Base-by-base conservation (phyloP, 2,797 vertebrate species). In the Botia kubotai region DNA sequence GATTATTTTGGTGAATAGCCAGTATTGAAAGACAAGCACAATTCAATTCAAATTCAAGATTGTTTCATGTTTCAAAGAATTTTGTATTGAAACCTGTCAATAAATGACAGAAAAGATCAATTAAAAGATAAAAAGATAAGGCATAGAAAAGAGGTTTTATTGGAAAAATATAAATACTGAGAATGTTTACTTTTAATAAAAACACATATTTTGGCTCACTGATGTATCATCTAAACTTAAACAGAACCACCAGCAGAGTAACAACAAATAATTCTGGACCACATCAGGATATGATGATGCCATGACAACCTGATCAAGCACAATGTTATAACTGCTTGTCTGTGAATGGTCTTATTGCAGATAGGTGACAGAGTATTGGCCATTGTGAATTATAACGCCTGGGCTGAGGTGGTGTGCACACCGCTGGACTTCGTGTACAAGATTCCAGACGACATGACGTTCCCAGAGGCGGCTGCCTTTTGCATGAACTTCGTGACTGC, bases 341-440 rank as follows among this genome's bases (percentile, higher is more conserved):
- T 66, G n/a, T 66, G 3, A 52, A 21, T 58, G 19, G 21, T 79
- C 52, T 87, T 76, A 52, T 87, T 87, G 73, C 84, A 99, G 98
- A 99, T 99, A 53, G 98, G 97, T 5, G 98, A 99, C 92, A 93
- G 95, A 88, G 96, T 99, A 55, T 98, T 98, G 96, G 97, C 97
- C 52, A 98, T 99, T 90, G 95, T 97, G 39, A 97, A 99, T 89
- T 99, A 99, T 91, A 98, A 90, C 0, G 97, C 97, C 73, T 99
- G 97, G 98, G 98, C 97, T n/a, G 98, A 99, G 86, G 97, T 99
- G 19, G 97, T 96, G 7, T 99, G 98, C 84, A 95, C 97, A 0
- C 95, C 96, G 0, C 90, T 91, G 58, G 97, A 98, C 75, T 98
- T 96, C 86, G 96, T 99, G 89, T 98, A 98, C 92, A 98, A 96